Evolutionary conservation across 2,113 vertebrate species (phyloP).

Genomic region (Heloderma charlesbogerti): DNA sequence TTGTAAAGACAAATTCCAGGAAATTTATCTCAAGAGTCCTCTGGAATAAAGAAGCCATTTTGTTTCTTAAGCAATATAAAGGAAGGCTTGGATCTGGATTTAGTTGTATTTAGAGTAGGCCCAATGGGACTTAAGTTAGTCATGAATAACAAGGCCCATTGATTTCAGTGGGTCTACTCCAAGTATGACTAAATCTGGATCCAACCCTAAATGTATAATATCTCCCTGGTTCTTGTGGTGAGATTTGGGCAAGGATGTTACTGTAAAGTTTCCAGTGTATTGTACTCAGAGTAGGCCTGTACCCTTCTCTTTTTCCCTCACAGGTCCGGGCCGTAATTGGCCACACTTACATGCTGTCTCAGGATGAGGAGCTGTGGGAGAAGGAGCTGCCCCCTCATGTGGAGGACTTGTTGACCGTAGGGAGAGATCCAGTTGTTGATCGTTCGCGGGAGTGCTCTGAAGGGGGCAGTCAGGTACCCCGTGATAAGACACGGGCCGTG

Average conservation of each 20-base stretch:
- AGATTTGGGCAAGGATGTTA: background rate
- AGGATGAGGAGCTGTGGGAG: slow-evolving; percentile 90
- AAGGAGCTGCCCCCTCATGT: slow-evolving; percentile 87
- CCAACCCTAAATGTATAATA: background rate
- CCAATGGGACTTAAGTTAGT: too few relatives aligned
- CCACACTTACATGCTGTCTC: slow-evolving; percentile 90
- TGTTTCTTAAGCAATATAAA: background rate
- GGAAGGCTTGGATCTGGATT: too few relatives aligned
- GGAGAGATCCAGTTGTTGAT: slow-evolving; percentile 78
- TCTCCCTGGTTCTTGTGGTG: background rate
- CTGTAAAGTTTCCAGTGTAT: background rate
- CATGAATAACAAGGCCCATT: too few relatives aligned
- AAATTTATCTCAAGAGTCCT: background rate
- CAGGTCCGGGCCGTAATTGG: slow-evolving; percentile 90
- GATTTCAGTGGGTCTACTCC: too few relatives aligned
- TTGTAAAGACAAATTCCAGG: too few relatives aligned
- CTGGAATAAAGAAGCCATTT: background rate
- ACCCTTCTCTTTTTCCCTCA: background rate
- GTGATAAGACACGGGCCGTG: slow-evolving; percentile 84
- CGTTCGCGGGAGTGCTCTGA: slow-evolving; percentile 49
- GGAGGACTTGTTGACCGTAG: slow-evolving; percentile 78
- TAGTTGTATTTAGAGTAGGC: too few relatives aligned
- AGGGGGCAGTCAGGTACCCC: background rate
- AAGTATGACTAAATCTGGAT: too few relatives aligned
- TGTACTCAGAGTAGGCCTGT: background rate